Conservation (phyloP, 1,140 invertebrate genomes). For the Drosophila sechellia region DNA sequence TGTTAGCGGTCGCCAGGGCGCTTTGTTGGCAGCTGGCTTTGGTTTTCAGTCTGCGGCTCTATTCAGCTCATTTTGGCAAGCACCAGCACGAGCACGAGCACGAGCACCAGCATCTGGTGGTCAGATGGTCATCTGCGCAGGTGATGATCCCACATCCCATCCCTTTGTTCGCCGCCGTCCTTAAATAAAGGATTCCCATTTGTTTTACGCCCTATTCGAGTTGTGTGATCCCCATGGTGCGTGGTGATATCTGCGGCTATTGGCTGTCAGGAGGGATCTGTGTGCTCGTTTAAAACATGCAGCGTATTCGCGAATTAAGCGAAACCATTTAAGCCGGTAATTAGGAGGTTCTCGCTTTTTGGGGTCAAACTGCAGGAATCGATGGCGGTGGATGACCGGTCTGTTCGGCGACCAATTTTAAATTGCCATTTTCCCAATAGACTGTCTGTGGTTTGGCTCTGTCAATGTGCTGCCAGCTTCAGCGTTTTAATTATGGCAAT, state of each 20-base stretch:
- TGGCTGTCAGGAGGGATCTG: constrained; percentile 11
- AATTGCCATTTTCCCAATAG: constrained; percentile 2
- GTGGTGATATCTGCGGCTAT: constrained; percentile 11
- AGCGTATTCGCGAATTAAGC: constrained; percentile 23
- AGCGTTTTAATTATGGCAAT: not conserved
- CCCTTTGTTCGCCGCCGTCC: constrained; percentile 21
- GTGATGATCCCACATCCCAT: constrained; percentile 19
- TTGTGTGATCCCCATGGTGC: constrained; percentile 27
- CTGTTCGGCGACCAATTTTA: not conserved
- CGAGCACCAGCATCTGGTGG: constrained; percentile 5
- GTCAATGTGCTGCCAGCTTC: too few species aligned
- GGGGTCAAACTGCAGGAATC: not conserved
- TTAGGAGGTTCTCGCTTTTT: constrained; percentile 13
- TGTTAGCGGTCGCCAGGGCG: constrained; percentile 68
- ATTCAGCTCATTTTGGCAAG: constrained; percentile 60
- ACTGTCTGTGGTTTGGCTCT: not conserved
- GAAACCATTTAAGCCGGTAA: constrained; percentile 32
- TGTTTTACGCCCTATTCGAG: constrained; percentile 37
- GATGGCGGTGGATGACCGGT: not conserved
- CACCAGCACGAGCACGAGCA: constrained; percentile 7
- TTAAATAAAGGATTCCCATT: constrained; percentile 64
- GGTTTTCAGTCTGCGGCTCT: constrained; percentile 13
- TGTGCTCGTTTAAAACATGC: constrained; percentile 42
- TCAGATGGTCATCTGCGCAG: not conserved
- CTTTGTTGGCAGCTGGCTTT: constrained; percentile 37